phyloP scores from a whole-genome alignment of 2,797 vertebrate species.

The Protosalanx chinensis region DNA sequence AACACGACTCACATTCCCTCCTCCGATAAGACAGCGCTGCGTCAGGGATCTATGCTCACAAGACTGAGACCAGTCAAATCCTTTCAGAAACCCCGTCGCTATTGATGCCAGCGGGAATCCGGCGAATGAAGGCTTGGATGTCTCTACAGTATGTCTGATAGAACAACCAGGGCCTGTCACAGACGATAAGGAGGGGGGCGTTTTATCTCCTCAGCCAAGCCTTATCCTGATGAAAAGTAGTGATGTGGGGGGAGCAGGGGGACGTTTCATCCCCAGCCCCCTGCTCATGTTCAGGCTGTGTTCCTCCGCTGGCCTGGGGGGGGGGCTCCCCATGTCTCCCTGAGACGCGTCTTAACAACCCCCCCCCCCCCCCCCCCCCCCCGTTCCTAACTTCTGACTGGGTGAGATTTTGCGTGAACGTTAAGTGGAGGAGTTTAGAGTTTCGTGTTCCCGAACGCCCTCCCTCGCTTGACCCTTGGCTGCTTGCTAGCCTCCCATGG shows the following conservation, averaged over 20 bases:
- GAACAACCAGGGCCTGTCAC: slow-evolving; percentile 61
- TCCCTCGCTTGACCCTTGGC: too few species aligned
- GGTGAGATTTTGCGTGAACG: not conserved
- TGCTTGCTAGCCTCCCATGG: too few species aligned
- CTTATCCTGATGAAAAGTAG: slow-evolving; percentile 58
- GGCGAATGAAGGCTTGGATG: slow-evolving; percentile 41
- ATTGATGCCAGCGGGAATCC: slow-evolving; percentile 54
- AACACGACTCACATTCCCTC: slow-evolving; percentile 28
- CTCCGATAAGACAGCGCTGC: slow-evolving; percentile 62
- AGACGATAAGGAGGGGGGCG: slow-evolving; percentile 63
- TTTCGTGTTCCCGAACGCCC: too few species aligned
- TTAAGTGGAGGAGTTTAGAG: too few species aligned
- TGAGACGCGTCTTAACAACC: not conserved
- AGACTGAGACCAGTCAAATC: slow-evolving; percentile 59
- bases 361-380: not conserved
- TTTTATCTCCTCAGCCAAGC: slow-evolving; percentile 57
- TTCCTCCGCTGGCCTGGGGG: slow-evolving; percentile 26
- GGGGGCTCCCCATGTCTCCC: not conserved
- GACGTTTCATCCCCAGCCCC: slow-evolving; percentile 47
- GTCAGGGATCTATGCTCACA: slow-evolving; percentile 60
- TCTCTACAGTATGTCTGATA: slow-evolving; percentile 49
- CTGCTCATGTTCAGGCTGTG: slow-evolving; percentile 13
- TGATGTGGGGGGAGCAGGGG: slow-evolving; percentile 43
- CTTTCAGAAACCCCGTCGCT: slow-evolving; percentile 57
- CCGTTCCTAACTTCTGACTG: not conserved